phyloP scores from a whole-genome alignment of 2,888 invertebrate genomes.

The Lasioglossum calceatum region DNA sequence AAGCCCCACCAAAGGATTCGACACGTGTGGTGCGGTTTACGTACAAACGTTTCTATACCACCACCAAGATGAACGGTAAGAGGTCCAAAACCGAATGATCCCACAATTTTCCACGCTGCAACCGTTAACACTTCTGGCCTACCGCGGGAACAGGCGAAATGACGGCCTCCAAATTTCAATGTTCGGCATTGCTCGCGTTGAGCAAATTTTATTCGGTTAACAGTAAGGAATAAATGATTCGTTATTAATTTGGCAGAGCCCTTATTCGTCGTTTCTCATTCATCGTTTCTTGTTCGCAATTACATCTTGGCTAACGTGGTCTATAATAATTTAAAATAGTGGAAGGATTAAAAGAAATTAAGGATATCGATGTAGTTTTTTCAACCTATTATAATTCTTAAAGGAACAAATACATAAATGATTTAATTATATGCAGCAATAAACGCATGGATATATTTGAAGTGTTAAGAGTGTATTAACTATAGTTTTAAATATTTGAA shows the following conservation, averaged over 20 bases:
- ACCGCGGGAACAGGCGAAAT: neutral
- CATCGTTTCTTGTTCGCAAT: no score
- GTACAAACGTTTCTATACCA: constrained; percentile 43
- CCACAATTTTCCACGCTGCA: constrained; percentile 1
- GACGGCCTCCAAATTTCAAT: neutral
- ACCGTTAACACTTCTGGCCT: neutral
- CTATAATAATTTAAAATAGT: no score
- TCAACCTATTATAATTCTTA: no score
- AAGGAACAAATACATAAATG: no score
- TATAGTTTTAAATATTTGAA: neutral
- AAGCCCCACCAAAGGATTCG: constrained; percentile 43
- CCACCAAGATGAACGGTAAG: constrained; percentile 39
- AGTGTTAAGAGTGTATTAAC: no score
- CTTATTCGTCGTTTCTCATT: no score
- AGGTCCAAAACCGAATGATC: constrained; percentile 25
- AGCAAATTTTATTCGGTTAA: neutral
- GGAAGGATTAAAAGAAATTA: no score
- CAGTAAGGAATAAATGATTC: neutral
- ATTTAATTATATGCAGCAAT: neutral
- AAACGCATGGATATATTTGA: neutral
- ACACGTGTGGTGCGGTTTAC: constrained; percentile 57
- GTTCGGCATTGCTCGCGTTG: neutral
- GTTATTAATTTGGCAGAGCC: no score
- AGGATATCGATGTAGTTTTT: no score
- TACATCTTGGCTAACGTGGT: no score